These are phyloP conservation scores for Lophius americanus DNA, from an alignment of 2,797 vertebrate genomes.

Conservation along the genomic window DNA sequence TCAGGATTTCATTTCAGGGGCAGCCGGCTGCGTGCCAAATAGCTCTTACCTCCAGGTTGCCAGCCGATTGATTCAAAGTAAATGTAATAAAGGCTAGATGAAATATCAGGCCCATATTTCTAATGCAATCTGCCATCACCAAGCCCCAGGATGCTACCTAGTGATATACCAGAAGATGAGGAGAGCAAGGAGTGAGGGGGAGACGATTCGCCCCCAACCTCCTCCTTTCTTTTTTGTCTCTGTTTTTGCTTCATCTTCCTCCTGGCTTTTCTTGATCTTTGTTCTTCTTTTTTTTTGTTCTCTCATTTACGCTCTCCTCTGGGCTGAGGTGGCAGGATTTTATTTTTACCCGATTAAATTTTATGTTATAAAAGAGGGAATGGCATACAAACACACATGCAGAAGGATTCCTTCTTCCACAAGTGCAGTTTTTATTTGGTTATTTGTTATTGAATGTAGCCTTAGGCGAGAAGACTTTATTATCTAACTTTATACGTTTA, in stretches of 20 bases:
- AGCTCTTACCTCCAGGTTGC: slow-evolving; percentile 77
- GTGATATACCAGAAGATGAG: slow-evolving; percentile 59
- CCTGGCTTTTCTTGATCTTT: slow-evolving; percentile 16
- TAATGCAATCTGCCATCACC: slow-evolving; percentile 80
- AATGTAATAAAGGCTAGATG: slow-evolving; percentile 84
- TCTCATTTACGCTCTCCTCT: slow-evolving; percentile 23
- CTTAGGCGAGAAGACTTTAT: slow-evolving; percentile 45
- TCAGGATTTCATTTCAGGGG: slow-evolving; percentile 78
- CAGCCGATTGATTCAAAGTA: slow-evolving; percentile 81
- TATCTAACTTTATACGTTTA: slow-evolving; percentile 44
- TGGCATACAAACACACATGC: slow-evolving; percentile 16
- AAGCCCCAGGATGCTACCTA: slow-evolving; percentile 68
- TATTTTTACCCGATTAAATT: slow-evolving; percentile 65
- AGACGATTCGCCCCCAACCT: slow-evolving; percentile 4
- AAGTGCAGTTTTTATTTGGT: slow-evolving; percentile 58
- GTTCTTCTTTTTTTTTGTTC: slow-evolving; percentile 33
- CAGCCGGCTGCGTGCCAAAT: slow-evolving; percentile 76
- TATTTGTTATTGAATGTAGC: slow-evolving; percentile 60
- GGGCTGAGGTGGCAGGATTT: slow-evolving; percentile 51
- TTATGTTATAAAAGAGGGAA: slow-evolving; percentile 37
- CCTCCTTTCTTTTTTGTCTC: not conserved
- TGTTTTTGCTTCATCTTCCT: slow-evolving; percentile 19
- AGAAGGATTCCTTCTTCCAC: slow-evolving; percentile 49
- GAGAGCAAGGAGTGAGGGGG: not conserved
- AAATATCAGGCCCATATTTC: slow-evolving; percentile 83